Evolutionary conservation across 1,140 invertebrate species (phyloP).

Genomic region (Agrilus planipennis): DNA sequence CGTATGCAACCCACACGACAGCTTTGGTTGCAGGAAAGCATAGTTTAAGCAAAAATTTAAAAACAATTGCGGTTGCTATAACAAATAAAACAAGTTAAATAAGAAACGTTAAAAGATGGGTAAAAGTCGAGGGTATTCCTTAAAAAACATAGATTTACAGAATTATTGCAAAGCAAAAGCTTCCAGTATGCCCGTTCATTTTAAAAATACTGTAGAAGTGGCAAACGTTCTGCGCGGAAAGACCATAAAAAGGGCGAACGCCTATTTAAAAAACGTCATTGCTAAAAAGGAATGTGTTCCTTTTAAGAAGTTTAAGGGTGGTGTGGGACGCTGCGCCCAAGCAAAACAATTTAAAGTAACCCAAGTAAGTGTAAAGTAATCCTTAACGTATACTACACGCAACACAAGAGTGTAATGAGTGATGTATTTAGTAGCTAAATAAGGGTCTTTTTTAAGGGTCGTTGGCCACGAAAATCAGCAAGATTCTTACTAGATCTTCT

Average conservation of each 20-base stretch:
- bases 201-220: constrained; percentile 19
- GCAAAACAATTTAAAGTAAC: constrained; percentile 20
- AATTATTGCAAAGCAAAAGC: constrained; percentile 18
- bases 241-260: constrained; percentile 16
- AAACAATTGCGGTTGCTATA: too few species aligned
- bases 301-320: constrained; percentile 20
- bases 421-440: too few species aligned
- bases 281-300: constrained; percentile 22
- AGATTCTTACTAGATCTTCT: constrained; percentile 19
- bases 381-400: neutral
- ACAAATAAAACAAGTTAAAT: too few species aligned
- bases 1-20: too few species aligned
- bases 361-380: constrained; percentile 15
- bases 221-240: constrained; percentile 16
- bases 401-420: neutral
- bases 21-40: too few species aligned
- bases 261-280: constrained; percentile 21
- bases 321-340: constrained; percentile 23
- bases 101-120: too few species aligned
- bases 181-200: constrained; percentile 15
- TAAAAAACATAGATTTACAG: too few species aligned
- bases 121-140: too few species aligned
- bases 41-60: too few species aligned
- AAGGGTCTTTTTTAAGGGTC: constrained; percentile 17
- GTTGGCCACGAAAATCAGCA: constrained; percentile 22